These are phyloP conservation scores for Polia nebulosa DNA, from an alignment of 2,888 invertebrate species.

Conservation along the genomic window DNA sequence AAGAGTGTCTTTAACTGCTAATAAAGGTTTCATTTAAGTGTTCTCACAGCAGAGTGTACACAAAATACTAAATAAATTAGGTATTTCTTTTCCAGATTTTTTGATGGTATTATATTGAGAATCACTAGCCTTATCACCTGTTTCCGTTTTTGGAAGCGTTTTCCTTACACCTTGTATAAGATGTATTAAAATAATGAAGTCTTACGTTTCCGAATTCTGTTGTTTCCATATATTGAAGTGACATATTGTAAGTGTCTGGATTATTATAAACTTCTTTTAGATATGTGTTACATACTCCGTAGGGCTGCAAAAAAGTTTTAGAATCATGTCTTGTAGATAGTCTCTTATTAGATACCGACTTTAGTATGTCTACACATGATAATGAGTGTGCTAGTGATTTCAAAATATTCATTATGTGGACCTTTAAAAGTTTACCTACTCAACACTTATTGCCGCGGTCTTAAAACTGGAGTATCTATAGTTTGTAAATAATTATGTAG, in stretches of 20 bases:
- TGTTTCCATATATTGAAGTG: slow-evolving; percentile 67
- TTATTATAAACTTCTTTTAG: slow-evolving; percentile 69
- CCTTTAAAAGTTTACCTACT: neutral
- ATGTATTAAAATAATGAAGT: neutral
- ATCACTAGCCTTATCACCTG: no score
- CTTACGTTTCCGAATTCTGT: slow-evolving; percentile 76
- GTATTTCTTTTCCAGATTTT: no score
- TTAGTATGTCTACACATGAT: neutral
- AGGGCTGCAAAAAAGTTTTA: slow-evolving; percentile 72
- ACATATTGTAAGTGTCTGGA: slow-evolving; percentile 61
- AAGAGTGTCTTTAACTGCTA: no score
- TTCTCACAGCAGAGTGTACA: no score
- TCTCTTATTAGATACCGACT: neutral
- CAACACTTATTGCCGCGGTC: no score
- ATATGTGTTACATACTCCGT: slow-evolving; percentile 81
- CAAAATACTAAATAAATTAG: no score
- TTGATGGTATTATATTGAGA: no score
- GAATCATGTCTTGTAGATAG: neutral
- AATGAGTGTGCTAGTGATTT: neutral
- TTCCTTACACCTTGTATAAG: no score
- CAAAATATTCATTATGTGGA: neutral
- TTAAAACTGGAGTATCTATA: no score
- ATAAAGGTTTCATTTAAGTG: no score
- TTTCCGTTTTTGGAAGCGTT: no score
- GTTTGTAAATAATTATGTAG: no score